Evolutionary conservation across 1,140 invertebrate species (phyloP).

Genomic region (Pantala flavescens): DNA sequence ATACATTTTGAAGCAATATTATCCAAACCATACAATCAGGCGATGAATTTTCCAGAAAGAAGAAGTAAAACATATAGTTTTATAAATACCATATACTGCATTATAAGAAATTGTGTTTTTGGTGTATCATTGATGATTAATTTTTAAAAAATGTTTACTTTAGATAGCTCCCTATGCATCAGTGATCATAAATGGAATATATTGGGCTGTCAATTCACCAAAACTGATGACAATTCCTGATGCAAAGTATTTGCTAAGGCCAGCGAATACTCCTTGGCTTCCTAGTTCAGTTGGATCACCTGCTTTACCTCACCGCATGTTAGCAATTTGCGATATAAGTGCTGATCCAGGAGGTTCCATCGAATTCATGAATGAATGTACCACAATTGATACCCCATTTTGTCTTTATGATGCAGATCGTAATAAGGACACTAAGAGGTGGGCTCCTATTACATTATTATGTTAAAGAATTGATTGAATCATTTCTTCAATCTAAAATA

Average conservation of each 20-base stretch:
- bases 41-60: no score
- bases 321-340: conserved; percentile 94
- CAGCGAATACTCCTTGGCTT: conserved; percentile 84
- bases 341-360: conserved; percentile 98
- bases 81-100: no score
- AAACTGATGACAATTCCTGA: conserved; percentile 95
- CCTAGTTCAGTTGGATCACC: conserved; percentile 75
- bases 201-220: conserved; percentile 95
- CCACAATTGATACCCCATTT: conserved; percentile 98
- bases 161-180: conserved; percentile 95
- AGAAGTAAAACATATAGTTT: no score
- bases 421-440: conserved; percentile 92
- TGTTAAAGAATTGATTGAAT: not conserved
- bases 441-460: conserved; percentile 14
- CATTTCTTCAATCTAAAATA: no score
- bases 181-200: conserved; percentile 95
- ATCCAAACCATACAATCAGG: no score
- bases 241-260: conserved; percentile 84
- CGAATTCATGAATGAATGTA: conserved; percentile 99
- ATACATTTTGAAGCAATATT: no score
- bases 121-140: no score
- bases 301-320: conserved; percentile 76
- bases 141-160: conserved; percentile 8
- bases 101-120: no score
- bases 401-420: conserved; percentile 97